Evolutionary conservation across 2,113 vertebrate genomes (phyloP), one percentile per base, ranked within the genome.

Genomic region (Callipepla squamata): DNA sequence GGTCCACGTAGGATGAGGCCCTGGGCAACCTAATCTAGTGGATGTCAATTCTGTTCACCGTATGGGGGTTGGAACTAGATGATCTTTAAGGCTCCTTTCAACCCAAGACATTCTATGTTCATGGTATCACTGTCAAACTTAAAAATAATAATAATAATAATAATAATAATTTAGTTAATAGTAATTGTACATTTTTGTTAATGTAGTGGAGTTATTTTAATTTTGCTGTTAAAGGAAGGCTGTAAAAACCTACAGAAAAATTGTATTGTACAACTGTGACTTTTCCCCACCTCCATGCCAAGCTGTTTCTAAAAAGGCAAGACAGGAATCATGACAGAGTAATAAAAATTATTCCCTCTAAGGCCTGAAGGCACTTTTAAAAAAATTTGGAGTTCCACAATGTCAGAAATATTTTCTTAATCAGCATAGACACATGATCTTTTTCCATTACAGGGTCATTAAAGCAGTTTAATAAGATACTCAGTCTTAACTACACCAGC

Each of bases 231-330:
- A 58, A 86, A 61, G 5, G 3, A 55, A 86, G 78, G 9, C 10
- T 76, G 11, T 53, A 91, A 81, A 92, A 75, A 55, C 58, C 47
- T 78, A 34, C 3, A 7, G 10, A 45, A 77, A 13, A 36, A 20
- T 3, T 18, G 47, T 66, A 8, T 69, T 82, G 44, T 45, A 47
- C 8, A 45, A 3, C 3, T 69, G 5, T 48, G 7, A 17, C 7
- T 30, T 80, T 84, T 77, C 40, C n/a, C 7, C 8, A 38, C 4
- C 8, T 8, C 3, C 10, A 44, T 5, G 1, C 9, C 0, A 0
- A 59, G 10, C 0, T 34, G 1, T 65, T 82, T 89, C 40, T 40
- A 15, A 47, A 78, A 81, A 28, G 12, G 2, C 3, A 85, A 68
- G 16, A 22, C 13, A 83, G 36, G 22, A 89, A 53, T 78, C 6